phyloP scores from a whole-genome alignment of 2,797 vertebrate genomes.

The Antennarius maculatus region DNA sequence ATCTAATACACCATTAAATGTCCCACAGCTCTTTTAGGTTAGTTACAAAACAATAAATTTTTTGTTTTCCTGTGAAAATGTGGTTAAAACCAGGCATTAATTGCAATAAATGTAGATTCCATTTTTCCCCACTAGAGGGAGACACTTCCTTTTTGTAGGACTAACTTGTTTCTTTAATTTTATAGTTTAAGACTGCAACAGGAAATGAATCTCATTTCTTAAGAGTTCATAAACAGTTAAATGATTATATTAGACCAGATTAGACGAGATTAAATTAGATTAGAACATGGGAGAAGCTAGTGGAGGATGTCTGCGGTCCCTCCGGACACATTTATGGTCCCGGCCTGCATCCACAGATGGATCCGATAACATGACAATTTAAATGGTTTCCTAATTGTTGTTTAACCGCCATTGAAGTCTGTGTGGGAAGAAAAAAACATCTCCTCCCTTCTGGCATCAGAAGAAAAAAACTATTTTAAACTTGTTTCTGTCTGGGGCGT shows the following conservation, averaged over 20 bases:
- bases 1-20: neutral
- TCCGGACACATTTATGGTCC: neutral
- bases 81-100: neutral
- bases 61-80: too few species aligned
- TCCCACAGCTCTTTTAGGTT: neutral
- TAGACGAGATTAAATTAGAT: too few species aligned
- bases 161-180: neutral
- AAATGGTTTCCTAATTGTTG: neutral
- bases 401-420: neutral
- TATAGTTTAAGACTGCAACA: neutral
- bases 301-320: too few species aligned
- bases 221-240: neutral
- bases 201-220: too few species aligned
- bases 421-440: neutral
- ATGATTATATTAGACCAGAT: neutral
- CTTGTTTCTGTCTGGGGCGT: too few species aligned
- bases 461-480: too few species aligned
- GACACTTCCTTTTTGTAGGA: neutral
- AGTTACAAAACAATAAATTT: neutral
- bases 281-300: too few species aligned
- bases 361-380: conserved; percentile 2
- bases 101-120: neutral
- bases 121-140: conserved; percentile 9
- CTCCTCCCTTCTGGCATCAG: too few species aligned
- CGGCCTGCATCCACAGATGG: neutral